Evolutionary conservation across 2,888 invertebrate species (phyloP), one percentile per base, ranked within the genome.

Genomic region (Microctonus hyperodae): DNA sequence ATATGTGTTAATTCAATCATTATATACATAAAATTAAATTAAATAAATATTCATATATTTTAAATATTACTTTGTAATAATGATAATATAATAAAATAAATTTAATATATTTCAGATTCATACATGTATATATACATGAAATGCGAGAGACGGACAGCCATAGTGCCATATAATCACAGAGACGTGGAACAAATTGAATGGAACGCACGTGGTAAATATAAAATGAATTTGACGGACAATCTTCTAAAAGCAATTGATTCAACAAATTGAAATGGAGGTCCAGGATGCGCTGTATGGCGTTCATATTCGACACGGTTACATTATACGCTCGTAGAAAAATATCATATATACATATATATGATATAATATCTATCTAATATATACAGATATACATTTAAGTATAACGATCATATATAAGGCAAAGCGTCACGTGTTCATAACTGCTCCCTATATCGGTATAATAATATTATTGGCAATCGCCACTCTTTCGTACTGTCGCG

Each of bases 351-450:
- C 22, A 50, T 50, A 59, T 53, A 33, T 28, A 37, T 58, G n/a
- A n/a, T n/a, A n/a, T n/a, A n/a, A n/a, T n/a, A n/a, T n/a, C n/a
- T n/a, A n/a, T n/a, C n/a, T n/a, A n/a, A 16, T 48, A 25, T 48
- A 58, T 44, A 50, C 44, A 16, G 44, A 37, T 22, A 67, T 44
- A 40, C 23, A 22, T 51, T 51, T 51, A 33, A 56, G 44, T 37
- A 53, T 55, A 31, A 55, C 59, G 73, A 80, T n/a, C n/a, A n/a
- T n/a, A n/a, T 77, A 78, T 78, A 81, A 81, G 81, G 75, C 80
- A 76, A n/a, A 70, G 81, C 83, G 83, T 82, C 83, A 83, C 79
- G 80, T 83, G 83, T 77, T 79, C 75, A 75, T 82, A 83, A 83
- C 82, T 80, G 77, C 74, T 71, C 70, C 75, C 71, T 64, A 75